phyloP scores from a whole-genome alignment of 2,888 invertebrate species.

The Oscheius sp. region DNA sequence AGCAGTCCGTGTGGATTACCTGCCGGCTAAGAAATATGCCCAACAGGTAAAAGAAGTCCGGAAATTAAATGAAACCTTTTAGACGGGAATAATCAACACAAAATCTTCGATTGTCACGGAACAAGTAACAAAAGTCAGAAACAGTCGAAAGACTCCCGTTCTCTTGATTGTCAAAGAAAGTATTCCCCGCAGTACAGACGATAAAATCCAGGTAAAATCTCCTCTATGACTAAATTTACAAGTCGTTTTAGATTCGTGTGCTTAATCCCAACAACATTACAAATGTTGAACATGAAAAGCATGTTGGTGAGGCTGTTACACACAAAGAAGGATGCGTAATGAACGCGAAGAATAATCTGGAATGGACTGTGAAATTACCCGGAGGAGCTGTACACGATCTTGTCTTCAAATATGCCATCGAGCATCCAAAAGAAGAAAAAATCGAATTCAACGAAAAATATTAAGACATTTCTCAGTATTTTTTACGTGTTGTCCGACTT shows the following conservation, averaged over 20 bases:
- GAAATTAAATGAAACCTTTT: conserved; percentile 10
- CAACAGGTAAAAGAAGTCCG: conserved; percentile 59
- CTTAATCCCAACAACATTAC: conserved; percentile 40
- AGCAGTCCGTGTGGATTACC: conserved; percentile 73
- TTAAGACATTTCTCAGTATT: conserved; percentile 17
- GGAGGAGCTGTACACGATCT: conserved; percentile 38
- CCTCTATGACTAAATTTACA: not conserved
- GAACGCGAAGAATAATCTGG: conserved; percentile 53
- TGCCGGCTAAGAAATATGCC: conserved; percentile 73
- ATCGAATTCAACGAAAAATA: conserved; percentile 50
- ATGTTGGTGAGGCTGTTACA: conserved; percentile 29
- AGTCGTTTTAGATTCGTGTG: conserved; percentile 35
- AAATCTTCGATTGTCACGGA: conserved; percentile 53
- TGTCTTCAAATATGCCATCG: conserved; percentile 52
- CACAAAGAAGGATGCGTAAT: conserved; percentile 43
- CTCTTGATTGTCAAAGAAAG: conserved; percentile 61
- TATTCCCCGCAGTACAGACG: conserved; percentile 65
- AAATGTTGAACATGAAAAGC: conserved; percentile 28
- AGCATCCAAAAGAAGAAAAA: conserved; percentile 56
- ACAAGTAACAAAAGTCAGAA: conserved; percentile 60
- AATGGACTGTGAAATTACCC: conserved; percentile 57
- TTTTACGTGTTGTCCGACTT: no score
- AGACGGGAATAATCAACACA: conserved; percentile 54
- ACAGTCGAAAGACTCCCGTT: conserved; percentile 51
- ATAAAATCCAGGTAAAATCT: conserved; percentile 62